Conservation (phyloP, 2,797 vertebrate species). For the Alectoris magna region DNA sequence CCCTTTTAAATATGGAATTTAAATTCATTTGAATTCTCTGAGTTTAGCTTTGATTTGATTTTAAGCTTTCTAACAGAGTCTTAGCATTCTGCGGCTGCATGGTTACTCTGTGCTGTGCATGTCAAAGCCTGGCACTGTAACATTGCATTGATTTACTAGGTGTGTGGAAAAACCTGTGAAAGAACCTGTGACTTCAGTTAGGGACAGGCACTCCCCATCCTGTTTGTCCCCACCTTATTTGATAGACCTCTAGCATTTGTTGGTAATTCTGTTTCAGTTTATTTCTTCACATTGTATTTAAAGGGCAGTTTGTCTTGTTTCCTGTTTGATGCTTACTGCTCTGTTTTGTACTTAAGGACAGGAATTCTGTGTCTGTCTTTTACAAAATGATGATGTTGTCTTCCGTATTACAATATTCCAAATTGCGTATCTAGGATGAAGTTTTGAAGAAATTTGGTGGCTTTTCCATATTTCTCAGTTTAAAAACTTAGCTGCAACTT, state of each 20-base stretch:
- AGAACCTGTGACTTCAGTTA: neutral
- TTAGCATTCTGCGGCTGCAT: neutral
- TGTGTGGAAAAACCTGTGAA: neutral
- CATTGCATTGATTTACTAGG: neutral
- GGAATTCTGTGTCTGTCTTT: neutral
- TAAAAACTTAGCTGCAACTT: neutral
- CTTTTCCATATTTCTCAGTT: neutral
- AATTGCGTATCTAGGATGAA: neutral
- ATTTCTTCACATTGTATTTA: neutral
- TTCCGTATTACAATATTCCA: neutral
- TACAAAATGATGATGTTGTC: neutral
- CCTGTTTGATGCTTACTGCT: neutral
- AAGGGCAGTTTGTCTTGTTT: neutral
- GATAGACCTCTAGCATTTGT: neutral
- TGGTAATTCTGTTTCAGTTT: neutral
- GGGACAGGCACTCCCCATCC: neutral
- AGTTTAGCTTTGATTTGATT: neutral
- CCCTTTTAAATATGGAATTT: neutral
- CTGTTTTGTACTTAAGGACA: neutral
- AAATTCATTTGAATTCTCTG: neutral
- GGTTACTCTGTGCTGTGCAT: neutral
- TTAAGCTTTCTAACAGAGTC: neutral
- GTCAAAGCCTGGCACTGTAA: neutral
- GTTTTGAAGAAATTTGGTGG: neutral
- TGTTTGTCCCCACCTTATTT: neutral